phyloP scores from a whole-genome alignment of 2,113 vertebrate species.

The Seriola quinqueradiata region DNA sequence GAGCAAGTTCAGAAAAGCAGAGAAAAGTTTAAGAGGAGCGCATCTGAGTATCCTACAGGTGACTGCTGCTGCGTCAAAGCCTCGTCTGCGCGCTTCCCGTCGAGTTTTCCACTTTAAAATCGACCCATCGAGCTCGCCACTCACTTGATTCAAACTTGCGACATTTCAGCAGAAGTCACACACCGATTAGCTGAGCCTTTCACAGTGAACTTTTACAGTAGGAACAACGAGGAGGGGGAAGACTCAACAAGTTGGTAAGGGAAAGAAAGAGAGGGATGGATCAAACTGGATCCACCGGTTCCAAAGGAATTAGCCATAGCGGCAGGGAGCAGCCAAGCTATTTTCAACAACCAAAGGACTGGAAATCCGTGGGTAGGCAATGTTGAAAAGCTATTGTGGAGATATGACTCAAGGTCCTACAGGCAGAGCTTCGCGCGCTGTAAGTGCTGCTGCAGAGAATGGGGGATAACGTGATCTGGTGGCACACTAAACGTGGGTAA shows the following conservation, averaged over 20 bases:
- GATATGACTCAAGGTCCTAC: constrained; percentile 55
- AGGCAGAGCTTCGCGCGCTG: constrained; percentile 28
- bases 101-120: constrained; percentile 87
- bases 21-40: constrained; percentile 77
- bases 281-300: constrained; percentile 99
- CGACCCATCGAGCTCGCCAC: constrained; percentile 15
- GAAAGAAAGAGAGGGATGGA: constrained; percentile 84
- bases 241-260: constrained; percentile 72
- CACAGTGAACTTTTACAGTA: constrained; percentile 25
- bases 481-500: constrained; percentile 10
- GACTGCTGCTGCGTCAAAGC: constrained; percentile 71
- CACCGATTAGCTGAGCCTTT: constrained; percentile 35
- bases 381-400: constrained; percentile 40
- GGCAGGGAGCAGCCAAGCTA: constrained; percentile 83
- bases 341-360: constrained; percentile 79
- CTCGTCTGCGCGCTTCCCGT: constrained; percentile 76
- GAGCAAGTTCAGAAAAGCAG: constrained; percentile 79
- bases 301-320: constrained; percentile 89
- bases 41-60: constrained; percentile 65
- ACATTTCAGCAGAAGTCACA: constrained; percentile 41
- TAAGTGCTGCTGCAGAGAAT: constrained; percentile 5
- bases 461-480: constrained; percentile 19
- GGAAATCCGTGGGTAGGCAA: constrained; percentile 80
- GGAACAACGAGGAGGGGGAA: constrained; percentile 53
- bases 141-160: constrained; percentile 7